Evolutionary conservation across 2,888 invertebrate genomes (phyloP), one percentile per base, ranked within the genome.

Genomic region (Agrochola litura): DNA sequence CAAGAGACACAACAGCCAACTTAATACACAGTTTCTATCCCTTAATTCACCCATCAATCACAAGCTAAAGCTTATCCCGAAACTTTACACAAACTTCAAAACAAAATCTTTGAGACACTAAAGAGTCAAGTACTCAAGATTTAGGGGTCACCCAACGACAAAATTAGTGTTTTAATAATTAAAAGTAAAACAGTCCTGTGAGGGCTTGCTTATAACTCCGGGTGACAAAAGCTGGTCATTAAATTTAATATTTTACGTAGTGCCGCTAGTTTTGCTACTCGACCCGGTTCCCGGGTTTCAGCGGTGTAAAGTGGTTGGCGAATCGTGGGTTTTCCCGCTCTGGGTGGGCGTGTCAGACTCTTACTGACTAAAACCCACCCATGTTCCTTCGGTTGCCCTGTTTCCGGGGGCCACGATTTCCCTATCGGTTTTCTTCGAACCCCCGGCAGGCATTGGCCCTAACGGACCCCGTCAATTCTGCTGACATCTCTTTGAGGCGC

Each of bases 161-260:
- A 91, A 91, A 92, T 93, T 91, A 90, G 90, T 88, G 89, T 90
- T 88, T 92, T 90, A 91, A 93, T 93, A 89, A 92, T 93, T 91
- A 90, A 92, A 85, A 89, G 82, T 79, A 83, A 85, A 90, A 90
- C 90, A 86, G 89, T 89, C 86, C 81, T 82, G 81, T 77, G 85
- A 86, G 84, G 71, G 89, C 79, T 83, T 63, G 86, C 77, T 56
- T 81, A 87, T 90, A 88, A 89, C 89, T 89, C 86, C 41, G 78
- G 75, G 90, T 91, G 94, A 94, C 94, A 93, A 93, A 94, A 92
- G 91, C 91, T 84, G 84, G 91, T 90, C 94, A 92, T 94, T 94
- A 93, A 91, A 92, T 93, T 94, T 93, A 95, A 95, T 94, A 95
- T 94, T 95, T 94, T 86, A 93, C 90, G 73, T 88, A 86, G 88